Evolutionary conservation across 2,113 vertebrate genomes (phyloP), one percentile per base, ranked within the genome.

Genomic region (Thamnaconus septentrionalis): DNA sequence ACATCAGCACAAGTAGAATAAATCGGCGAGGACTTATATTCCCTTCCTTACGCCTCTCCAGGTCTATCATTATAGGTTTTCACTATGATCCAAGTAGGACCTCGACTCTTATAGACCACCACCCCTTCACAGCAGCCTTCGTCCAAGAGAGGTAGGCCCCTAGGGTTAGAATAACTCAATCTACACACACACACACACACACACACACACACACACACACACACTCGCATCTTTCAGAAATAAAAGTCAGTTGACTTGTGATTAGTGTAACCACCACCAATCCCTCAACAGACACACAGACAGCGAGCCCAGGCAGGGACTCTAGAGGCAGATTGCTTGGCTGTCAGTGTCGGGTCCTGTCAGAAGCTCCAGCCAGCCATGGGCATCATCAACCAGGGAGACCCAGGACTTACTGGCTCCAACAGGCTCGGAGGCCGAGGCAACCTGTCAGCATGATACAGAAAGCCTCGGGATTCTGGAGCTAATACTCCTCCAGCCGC

Each of bases 111-210:
- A 31, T 31, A 31, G 18, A 31, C 18, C 18, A 73, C 73, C 76
- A 77, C 68, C 74, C 59, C 12, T 54, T 71, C 48, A 66, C 3
- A 5, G 45, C 6, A 68, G 50, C 41, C 52, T 41, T 56, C 66
- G 48, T 61, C 53, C 18, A 59, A 61, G 60, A 55, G 11, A 58
- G 56, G 18, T 31, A 31, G 68, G 64, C 47, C 68, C 78, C 77
- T 76, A 56, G 51, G 79, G 82, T 90, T 87, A 90, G 81, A 86
- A 85, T 66, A 86, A 88, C 82, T 65, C 53, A 43, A 73, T 81
- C 55, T 63, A 79, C 69, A 73, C 73, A 75, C 64, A 6, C 50
- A 18, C 6, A 79, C 59, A 84, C 61, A 31, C 66, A 56, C 76
- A 66, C 80, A 31, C 18, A 31, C 18, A 31, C 18, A 31, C 18